phyloP scores from a whole-genome alignment of 2,888 invertebrate species.

The Cordilura impudica region DNA sequence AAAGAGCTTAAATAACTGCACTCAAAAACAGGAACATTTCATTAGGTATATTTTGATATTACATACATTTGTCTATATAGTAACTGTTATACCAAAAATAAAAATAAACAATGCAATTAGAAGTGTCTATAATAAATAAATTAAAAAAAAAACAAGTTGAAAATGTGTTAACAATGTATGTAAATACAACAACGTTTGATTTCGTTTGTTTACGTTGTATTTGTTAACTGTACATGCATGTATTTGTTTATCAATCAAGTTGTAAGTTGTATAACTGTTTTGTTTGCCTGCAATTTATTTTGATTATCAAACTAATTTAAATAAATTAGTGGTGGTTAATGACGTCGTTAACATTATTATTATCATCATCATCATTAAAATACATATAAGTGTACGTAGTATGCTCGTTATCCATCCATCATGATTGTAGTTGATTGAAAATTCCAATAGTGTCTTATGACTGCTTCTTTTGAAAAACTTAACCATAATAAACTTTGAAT shows the following conservation, averaged over 20 bases:
- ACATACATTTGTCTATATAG: no score
- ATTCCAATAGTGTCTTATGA: background rate
- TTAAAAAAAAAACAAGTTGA: no score
- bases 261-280: constrained; percentile 27
- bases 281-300: background rate
- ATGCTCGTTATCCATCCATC: background rate
- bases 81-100: no score
- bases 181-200: background rate
- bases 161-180: background rate
- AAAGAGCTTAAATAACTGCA: no score
- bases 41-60: no score
- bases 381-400: background rate
- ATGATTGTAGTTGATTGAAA: background rate
- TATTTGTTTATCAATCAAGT: background rate
- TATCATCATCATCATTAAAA: background rate
- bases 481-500: background rate
- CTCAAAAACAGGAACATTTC: no score
- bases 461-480: background rate
- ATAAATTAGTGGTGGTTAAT: background rate
- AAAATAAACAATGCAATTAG: no score
- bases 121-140: no score
- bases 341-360: background rate
- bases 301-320: constrained; percentile 29
- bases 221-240: background rate
- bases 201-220: background rate